Percentiles rank a stretch among this genome's conserved stretches.
Evolutionary conservation across 2,888 invertebrate species (phyloP).

Genomic region (Drosophila borealis): DNA sequence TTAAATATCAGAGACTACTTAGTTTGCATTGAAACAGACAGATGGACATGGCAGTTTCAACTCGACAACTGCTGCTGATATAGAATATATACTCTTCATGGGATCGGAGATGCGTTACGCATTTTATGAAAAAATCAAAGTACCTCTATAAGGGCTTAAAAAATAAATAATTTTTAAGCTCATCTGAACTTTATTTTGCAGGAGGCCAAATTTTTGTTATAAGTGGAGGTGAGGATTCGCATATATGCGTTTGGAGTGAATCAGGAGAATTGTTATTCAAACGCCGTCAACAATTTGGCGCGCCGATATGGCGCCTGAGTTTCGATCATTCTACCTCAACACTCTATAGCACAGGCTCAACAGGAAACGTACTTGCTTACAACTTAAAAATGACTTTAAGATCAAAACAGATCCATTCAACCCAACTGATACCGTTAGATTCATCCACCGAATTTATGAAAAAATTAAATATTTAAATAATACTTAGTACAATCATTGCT

Average conservation of each 20-base stretch:
- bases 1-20: no score
- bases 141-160: no score
- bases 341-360: constrained; percentile 90
- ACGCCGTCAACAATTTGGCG: constrained; percentile 89
- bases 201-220: constrained; percentile 66
- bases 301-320: constrained; percentile 92
- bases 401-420: constrained; percentile 11
- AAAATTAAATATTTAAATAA: constrained; percentile 75
- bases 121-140: no score
- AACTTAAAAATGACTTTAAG: constrained; percentile 39
- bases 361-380: constrained; percentile 86
- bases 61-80: no score
- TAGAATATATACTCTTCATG: no score
- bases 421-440: constrained; percentile 16
- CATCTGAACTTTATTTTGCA: constrained; percentile 34
- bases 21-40: no score
- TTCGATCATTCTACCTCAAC: constrained; percentile 84
- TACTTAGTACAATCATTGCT: constrained; percentile 67
- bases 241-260: constrained; percentile 89
- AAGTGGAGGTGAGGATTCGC: constrained; percentile 91
- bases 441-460: constrained; percentile 68
- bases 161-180: no score
- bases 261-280: constrained; percentile 87
- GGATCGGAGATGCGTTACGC: no score
- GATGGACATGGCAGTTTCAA: no score